Evolutionary conservation across 2,888 invertebrate genomes (phyloP).

Genomic region (Drosophila neotestacea): DNA sequence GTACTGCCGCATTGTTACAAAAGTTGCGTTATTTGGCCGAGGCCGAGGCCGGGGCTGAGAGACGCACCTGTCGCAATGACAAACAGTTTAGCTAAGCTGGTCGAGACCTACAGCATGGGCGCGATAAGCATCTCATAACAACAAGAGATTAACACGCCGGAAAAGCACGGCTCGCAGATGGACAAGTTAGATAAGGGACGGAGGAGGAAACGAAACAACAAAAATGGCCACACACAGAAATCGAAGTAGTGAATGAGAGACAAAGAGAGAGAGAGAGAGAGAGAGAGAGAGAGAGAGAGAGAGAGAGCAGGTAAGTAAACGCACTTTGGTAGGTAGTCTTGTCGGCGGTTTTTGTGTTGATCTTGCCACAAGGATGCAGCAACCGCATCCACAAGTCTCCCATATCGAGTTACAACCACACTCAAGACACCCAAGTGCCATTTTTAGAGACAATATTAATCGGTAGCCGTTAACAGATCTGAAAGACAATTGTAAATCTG

Average conservation of each 20-base stretch:
- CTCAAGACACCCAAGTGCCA: slow-evolving; percentile 38
- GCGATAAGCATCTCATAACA: slow-evolving; percentile 66
- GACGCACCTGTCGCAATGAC: slow-evolving; percentile 64
- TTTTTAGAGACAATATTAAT: slow-evolving; percentile 32
- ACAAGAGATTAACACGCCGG: slow-evolving; percentile 68
- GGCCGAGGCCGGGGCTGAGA: not conserved
- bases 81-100: slow-evolving; percentile 32
- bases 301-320: slow-evolving; percentile 28
- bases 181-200: slow-evolving; percentile 33
- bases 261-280: not conserved
- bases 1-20: slow-evolving; percentile 17
- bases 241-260: slow-evolving; percentile 7
- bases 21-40: slow-evolving; percentile 25
- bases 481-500: slow-evolving; percentile 28
- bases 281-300: not conserved
- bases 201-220: slow-evolving; percentile 10
- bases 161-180: slow-evolving; percentile 35
- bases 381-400: slow-evolving; percentile 19
- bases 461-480: slow-evolving; percentile 29
- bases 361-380: slow-evolving; percentile 49
- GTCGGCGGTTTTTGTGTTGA: slow-evolving; percentile 32
- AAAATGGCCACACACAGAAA: slow-evolving; percentile 46
- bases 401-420: slow-evolving; percentile 40
- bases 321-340: slow-evolving; percentile 36
- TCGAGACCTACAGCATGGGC: slow-evolving; percentile 37